Evolutionary conservation across 2,888 invertebrate genomes (phyloP), one percentile per base, ranked within the genome.

Genomic region (Rhogogaster chlorosoma): DNA sequence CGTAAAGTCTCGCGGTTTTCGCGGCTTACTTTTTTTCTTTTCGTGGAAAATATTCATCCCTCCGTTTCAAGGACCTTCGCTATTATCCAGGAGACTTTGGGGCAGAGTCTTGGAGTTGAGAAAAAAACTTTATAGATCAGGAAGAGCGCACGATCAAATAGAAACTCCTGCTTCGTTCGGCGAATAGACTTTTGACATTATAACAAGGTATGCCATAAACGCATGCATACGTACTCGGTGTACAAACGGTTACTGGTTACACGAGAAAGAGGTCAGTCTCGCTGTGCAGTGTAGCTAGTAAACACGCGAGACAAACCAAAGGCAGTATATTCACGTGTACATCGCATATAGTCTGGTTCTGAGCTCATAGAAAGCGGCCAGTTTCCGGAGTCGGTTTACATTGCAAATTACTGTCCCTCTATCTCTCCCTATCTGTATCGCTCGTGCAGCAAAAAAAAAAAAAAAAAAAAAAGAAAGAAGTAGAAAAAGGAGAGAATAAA

Each of bases 351-450:
- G 38, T 22, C 80, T 29, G 57, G 38, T 80, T 80, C 42, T 22
- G 38, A 61, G 61, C 38, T 80, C 49, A 36, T 80, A 80, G 80
- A 80, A 80, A 80, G 80, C 80, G 57, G 38, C 38, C n/a, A 57
- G 80, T 80, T 80, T 80, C 80, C 80, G 80, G 80, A 38, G 61
- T 61, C 57, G 29, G 38, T 80, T 80, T 80, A 80, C 61, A 61
- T 73, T 73, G 71, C 71, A 42, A 73, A 73, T 73, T n/a, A 73
- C n/a, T 9, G 29, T 70, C 32, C 32, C 32, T 18, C 32, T 36
- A 22, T 36, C 22, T 22, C 9, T 42, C 26, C 5, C 22, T 73
- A n/a, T 73, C 42, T 18, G 15, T 10, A 32, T 32, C 12, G 12
- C 32, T 32, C 32, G 26, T n/a, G n/a, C n/a, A n/a, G n/a, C n/a